Conservation (phyloP, 2,113 vertebrate species). For the Daboia siamensis region DNA sequence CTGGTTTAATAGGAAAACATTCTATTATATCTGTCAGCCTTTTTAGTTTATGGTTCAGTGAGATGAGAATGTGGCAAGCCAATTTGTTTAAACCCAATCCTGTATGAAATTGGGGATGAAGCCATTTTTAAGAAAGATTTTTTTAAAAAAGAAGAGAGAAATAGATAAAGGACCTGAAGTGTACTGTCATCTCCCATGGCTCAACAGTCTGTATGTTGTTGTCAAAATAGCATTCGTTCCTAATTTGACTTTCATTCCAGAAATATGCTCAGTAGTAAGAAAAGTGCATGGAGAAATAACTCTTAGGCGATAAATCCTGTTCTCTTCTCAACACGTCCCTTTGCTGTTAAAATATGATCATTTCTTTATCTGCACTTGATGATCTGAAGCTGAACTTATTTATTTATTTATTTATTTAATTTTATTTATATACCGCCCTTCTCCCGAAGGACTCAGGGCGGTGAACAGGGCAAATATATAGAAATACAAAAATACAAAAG, state of each 20-base stretch:
- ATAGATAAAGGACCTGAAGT: neutral
- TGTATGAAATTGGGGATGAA: neutral
- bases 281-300: neutral
- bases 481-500: too few relatives aligned
- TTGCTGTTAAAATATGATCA: neutral
- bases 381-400: neutral
- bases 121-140: neutral
- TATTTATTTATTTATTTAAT: too few relatives aligned
- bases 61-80: neutral
- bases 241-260: neutral
- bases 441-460: too few relatives aligned
- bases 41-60: neutral
- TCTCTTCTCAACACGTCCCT: neutral
- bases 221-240: neutral
- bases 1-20: neutral
- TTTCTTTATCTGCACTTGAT: neutral
- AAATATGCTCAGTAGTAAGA: neutral
- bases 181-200: neutral
- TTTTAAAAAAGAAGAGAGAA: neutral
- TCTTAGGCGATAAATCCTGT: neutral
- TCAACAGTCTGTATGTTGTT: neutral
- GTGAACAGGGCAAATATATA: too few relatives aligned
- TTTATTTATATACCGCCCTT: too few relatives aligned
- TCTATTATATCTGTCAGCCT: neutral
- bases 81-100: neutral